Percentiles rank a stretch among this genome's conserved stretches.
Conservation (phyloP, 1,140 invertebrate species). For the Sycophila sp. region DNA sequence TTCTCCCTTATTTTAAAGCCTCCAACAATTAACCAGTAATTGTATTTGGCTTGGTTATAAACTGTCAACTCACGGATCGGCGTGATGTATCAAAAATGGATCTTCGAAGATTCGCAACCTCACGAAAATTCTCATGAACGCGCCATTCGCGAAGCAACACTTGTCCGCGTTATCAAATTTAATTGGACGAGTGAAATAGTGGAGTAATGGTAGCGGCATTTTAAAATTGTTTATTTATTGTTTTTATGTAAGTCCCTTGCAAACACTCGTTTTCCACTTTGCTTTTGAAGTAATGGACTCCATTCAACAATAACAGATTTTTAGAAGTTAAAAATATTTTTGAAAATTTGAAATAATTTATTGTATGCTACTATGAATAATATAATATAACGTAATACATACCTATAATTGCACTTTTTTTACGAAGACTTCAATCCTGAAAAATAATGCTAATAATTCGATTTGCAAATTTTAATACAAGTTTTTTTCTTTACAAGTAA, state of each 20-base stretch:
- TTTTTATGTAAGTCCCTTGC: neutral
- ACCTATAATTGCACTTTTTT: too few species aligned
- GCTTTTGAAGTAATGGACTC: too few species aligned
- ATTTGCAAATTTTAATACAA: too few species aligned
- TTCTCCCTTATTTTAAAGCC: neutral
- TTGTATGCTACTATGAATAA: too few species aligned
- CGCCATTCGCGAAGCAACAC: neutral
- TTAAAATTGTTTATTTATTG: neutral
- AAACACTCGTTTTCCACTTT: too few species aligned
- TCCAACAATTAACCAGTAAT: neutral
- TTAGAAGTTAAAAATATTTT: too few species aligned
- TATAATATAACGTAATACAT: too few species aligned
- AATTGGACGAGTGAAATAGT: neutral
- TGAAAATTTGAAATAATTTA: too few species aligned
- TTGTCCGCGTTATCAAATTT: slow-evolving; percentile 3
- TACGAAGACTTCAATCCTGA: too few species aligned
- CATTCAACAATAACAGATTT: too few species aligned
- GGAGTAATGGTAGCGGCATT: neutral
- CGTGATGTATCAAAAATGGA: slow-evolving; percentile 38
- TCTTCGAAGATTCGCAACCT: slow-evolving; percentile 13
- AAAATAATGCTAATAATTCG: too few species aligned
- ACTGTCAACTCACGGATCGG: slow-evolving; percentile 8
- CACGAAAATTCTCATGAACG: slow-evolving; percentile 2
- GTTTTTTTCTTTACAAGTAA: too few species aligned
- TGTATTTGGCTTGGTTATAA: neutral